Base-by-base conservation (phyloP, 2,113 vertebrate genomes). In the Corythaeola cristata region DNA sequence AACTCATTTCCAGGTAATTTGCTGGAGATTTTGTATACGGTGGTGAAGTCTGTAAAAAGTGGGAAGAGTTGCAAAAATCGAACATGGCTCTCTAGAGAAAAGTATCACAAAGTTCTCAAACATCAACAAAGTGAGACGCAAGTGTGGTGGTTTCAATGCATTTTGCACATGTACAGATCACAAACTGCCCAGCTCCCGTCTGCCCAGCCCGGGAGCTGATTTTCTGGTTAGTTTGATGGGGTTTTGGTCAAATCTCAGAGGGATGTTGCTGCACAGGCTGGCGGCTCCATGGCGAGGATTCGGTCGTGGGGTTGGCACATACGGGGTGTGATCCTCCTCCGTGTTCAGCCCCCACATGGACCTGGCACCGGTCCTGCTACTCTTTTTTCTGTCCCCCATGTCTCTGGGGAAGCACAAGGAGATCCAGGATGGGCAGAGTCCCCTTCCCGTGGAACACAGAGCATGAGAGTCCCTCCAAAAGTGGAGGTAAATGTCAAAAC, bases 351-450 rank as follows among this genome's bases (percentile, higher is more conserved):
- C 12, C 17, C 64, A n/a, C 66, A 20, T 3, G 32, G 41, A 28
- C 33, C 33, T 52, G 72, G 63, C 27, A 26, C 33, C 21, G 32
- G 14, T 73, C 30, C 76, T 55, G 76, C 26, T 44, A 23, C 50
- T 67, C 21, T 74, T 24, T 74, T 24, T 60, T 26, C 19, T 33
- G 7, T 11, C 52, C 15, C 33, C 22, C 37, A 7, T 7, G 1
- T 22, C 73, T 33, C 56, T 50, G 32, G 24, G 22, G 55, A 73
- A 58, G 12, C 3, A 2, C 2, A 0, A 53, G 37, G 53, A 87
- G 56, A 80, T 12, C 17, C 3, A 3, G 0, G 0, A 41, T 53
- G 85, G n/a, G n/a, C 17, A 77, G 49, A 8, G 7, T 3, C 21
- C n/a, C 47, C 23, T 75, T 66, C 13, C 22, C 12, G 3, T 1